Evolutionary conservation across 2,113 vertebrate genomes (phyloP), one percentile per base, ranked within the genome.

Genomic region (Chelonoidis abingdonii): DNA sequence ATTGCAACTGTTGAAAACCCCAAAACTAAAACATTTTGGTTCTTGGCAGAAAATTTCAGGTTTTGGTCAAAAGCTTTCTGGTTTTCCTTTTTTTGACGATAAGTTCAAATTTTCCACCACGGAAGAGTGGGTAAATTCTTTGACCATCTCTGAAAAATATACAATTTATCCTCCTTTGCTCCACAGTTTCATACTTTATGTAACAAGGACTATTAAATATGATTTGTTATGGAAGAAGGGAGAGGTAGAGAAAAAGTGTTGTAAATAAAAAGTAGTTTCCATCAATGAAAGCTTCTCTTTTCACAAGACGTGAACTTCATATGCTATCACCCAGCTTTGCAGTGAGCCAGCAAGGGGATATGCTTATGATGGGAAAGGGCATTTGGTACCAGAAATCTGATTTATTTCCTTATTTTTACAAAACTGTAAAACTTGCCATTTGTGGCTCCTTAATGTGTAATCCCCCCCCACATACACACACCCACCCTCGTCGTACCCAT

Each of bases 391-490:
- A 84, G 57, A 25, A 65, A 2, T 53, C 22, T 75, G 69, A 75
- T 90, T 92, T 78, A 75, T 92, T 96, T 92, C 84, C 44, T 62
- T 17, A 2, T 88, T 88, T 93, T 80, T 65, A 56, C 2, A 88
- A 89, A 94, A 53, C 10, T 87, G 89, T 22, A 53, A 3, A 47
- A 86, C 81, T 93, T 92, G 8, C 82, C 3, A 22, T 25, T 83
- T 41, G 31, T 75, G 86, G 3, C 2, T 80, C 3, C 78, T 88
- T 90, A 59, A 8, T 0, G 0, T 65, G 78, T 10, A 80, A 56
- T 80, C 65, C 65, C n/a, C 47, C 17, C 54, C 47, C 47, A 49
- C 3, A 10, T 3, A 49, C 47, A 47, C 47, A 47, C 47, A 47
- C 47, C 10, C 47, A 14, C 57, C 12, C 57, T 25, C 25, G 10